Evolutionary conservation across 2,888 invertebrate species (phyloP), one percentile per base, ranked within the genome.

Genomic region (Mycalesis mineus): DNA sequence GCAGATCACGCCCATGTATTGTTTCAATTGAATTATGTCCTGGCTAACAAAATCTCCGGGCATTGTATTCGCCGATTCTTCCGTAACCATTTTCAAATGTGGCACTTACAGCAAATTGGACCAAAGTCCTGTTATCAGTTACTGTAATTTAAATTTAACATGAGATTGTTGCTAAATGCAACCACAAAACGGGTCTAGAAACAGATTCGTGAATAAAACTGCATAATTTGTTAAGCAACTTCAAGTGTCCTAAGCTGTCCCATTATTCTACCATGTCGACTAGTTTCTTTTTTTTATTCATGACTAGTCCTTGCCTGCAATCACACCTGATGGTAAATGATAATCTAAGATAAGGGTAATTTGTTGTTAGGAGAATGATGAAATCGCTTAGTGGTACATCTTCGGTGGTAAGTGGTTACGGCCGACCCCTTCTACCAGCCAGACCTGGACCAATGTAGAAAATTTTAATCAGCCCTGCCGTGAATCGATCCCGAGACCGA

Each of bases 1-100:
- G 37, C 22, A 67, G 72, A 75, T 78, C 84, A 68, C 82, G 70
- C 82, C 85, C 84, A 77, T 71, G 81, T 67, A 87, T 85, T 87
- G 87, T 88, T 84, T 71, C 72, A 70, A 74, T 74, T 78, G 76
- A 81, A 74, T 78, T 79, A 81, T 80, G 73, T 71, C 71, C 50
- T 13, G 36, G 29, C 11, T 37, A 66, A 68, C 67, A 77, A 81
- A 78, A 75, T 78, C 74, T 71, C 72, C 73, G 74, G 72, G 71
- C 72, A 81, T 82, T 81, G 78, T 80, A 57, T 77, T 74, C 64
- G 61, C 41, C 53, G 57, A 51, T 66, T 68, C 70, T 74, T 74
- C 74, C 72, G 70, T 51, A 58, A 55, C 50, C 51, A 55, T 40
- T 37, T 37, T 39, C n/a, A 49, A 45, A 55, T 50, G 47, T 41